Evolutionary conservation across 2,888 invertebrate species (phyloP).

Genomic region (Dryomyza anilis): DNA sequence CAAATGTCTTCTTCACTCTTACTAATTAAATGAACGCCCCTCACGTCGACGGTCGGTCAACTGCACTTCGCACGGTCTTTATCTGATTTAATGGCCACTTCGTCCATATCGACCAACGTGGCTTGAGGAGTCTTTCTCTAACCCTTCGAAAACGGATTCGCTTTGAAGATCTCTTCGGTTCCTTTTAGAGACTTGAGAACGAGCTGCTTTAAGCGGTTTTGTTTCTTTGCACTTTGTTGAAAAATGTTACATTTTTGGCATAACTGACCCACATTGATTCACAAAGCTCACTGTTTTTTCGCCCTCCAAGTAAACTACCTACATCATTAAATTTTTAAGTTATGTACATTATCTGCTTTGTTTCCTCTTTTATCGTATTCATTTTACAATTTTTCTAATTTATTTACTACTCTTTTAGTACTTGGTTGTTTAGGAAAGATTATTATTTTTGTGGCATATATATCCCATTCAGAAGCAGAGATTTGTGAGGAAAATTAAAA

Average conservation of each 20-base stretch:
- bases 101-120: too few species aligned
- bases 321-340: too few species aligned
- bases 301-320: background rate
- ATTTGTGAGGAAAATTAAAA: too few species aligned
- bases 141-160: background rate
- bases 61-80: background rate
- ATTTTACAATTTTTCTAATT: too few species aligned
- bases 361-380: background rate
- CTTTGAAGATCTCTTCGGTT: background rate
- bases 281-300: slow-evolving; percentile 3
- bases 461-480: too few species aligned
- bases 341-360: background rate
- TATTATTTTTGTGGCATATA: too few species aligned
- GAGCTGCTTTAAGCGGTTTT: background rate
- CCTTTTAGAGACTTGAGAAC: background rate
- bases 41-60: background rate
- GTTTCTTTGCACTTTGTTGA: background rate
- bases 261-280: slow-evolving; percentile 27
- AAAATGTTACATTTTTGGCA: slow-evolving; percentile 20
- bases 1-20: background rate
- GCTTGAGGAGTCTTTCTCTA: too few species aligned
- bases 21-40: slow-evolving; percentile 22
- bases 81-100: slow-evolving; percentile 6
- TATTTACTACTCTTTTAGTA: too few species aligned
- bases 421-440: too few species aligned